These are phyloP conservation scores for Thaumetopoea pityocampa DNA, from an alignment of 1,140 invertebrate species.

Conservation along the genomic window DNA sequence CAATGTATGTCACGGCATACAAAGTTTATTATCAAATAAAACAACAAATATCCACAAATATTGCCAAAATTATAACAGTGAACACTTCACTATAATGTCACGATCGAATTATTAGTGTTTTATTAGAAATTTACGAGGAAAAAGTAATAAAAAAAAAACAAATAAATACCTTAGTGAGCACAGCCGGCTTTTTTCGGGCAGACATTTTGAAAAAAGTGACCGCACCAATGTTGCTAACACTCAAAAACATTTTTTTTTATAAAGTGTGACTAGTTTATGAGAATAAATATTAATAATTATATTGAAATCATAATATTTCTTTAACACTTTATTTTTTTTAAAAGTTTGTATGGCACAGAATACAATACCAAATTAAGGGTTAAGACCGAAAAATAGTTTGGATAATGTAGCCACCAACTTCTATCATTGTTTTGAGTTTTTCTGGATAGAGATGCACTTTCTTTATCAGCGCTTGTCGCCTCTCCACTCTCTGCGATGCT, in stretches of 20 bases:
- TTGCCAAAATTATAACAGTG: neutral
- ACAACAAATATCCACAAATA: conserved; percentile 13
- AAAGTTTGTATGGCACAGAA: conserved; percentile 19
- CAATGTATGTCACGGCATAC: conserved; percentile 13
- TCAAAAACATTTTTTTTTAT: conserved; percentile 16
- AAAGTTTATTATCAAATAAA: conserved; percentile 16
- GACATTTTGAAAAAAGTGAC: conserved; percentile 18
- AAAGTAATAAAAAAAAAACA: conserved; percentile 16
- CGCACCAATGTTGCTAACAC: conserved; percentile 17
- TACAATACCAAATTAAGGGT: conserved; percentile 20
- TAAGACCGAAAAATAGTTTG: conserved; percentile 53
- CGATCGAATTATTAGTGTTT: conserved; percentile 17
- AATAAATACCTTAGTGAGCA: conserved; percentile 19
- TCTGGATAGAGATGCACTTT: conserved; percentile 34
- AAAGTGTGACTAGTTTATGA: conserved; percentile 18
- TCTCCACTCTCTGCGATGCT: conserved; percentile 35
- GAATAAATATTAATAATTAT: conserved; percentile 13
- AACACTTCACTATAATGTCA: conserved; percentile 13
- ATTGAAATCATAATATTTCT: conserved; percentile 13
- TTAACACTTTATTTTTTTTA: conserved; percentile 16
- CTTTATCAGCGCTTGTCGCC: conserved; percentile 37
- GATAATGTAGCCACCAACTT: conserved; percentile 31
- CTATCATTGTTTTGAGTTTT: conserved; percentile 31
- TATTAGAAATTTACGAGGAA: conserved; percentile 12
- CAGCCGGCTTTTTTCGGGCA: conserved; percentile 13